Evolutionary conservation across 2,113 vertebrate species (phyloP), one percentile per base, ranked within the genome.

Genomic region (Sisor rabdophorus): DNA sequence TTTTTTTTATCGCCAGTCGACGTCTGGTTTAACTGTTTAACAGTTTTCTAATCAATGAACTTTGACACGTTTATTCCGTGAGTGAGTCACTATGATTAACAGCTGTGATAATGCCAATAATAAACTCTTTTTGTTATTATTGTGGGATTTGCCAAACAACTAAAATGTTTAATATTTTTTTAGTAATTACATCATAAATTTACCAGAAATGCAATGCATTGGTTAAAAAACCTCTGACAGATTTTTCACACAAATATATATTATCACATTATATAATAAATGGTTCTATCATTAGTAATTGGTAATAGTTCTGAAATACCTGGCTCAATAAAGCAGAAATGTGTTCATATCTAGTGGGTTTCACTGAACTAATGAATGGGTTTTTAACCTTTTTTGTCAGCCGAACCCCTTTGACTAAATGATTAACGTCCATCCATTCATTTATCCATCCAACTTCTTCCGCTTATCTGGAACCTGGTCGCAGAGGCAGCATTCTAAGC

Each of bases 21-120:
- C 10, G 47, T 4, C 0, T 16, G 10, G 0, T 32, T 19, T 61
- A 3, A 36, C 2, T 36, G 2, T 36, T 36, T 3, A 2, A 3
- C 2, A 3, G 2, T 15, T 28, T 59, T 16, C 16, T 15, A 19
- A 32, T 60, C 8, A 30, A 36, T 36, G 9, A 61, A 36, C 36
- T 8, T 20, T 32, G 20, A 44, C 32, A 44, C 19, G 12, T 13
- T 40, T 64, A 13, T n/a, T 56, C 36, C 7, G 2, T 56, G 12
- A 71, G 65, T n/a, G 15, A 26, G 19, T 24, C 4, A 19, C 26
- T 58, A 26, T 60, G 22, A 71, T 13, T 44, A 36, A 71, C 32
- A 74, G n/a, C 54, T 47, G 47, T 6, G n/a, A 71, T 64, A 76
- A 50, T 56, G 22, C 28, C 9, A 59, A 17, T 56, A 71, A 64